phyloP scores from a whole-genome alignment of 2,113 vertebrate genomes.

The Galeopterus variegatus region DNA sequence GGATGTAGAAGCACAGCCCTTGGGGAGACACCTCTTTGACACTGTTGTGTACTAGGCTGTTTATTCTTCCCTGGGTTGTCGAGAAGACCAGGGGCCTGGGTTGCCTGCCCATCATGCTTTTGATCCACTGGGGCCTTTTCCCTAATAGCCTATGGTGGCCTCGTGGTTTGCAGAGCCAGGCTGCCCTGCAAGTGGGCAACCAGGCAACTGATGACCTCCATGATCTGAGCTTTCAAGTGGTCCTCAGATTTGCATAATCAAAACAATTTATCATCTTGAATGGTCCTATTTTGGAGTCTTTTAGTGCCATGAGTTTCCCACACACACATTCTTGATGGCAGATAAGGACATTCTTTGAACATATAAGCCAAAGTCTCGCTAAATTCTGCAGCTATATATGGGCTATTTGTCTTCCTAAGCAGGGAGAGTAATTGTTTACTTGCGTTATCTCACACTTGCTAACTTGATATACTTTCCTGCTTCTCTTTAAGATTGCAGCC shows the following conservation, averaged over 20 bases:
- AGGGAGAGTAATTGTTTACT: conserved; percentile 56
- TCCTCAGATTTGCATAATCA: background rate
- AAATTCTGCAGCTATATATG: conserved; percentile 65
- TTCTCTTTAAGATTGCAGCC: conserved; percentile 7
- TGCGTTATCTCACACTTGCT: conserved; percentile 33
- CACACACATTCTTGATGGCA: conserved; percentile 63
- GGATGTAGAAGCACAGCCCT: background rate
- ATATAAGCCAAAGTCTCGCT: conserved; percentile 53
- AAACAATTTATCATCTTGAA: conserved; percentile 40
- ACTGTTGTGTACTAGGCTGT: too few relatives aligned
- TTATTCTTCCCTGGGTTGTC: too few relatives aligned
- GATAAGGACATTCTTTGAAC: conserved; percentile 70
- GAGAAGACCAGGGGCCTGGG: background rate
- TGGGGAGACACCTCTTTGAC: background rate
- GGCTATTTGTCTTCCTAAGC: conserved; percentile 68
- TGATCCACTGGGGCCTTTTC: background rate
- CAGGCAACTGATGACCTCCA: background rate
- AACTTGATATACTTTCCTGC: conserved; percentile 46
- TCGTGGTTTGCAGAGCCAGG: background rate
- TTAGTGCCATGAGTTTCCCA: conserved; percentile 66
- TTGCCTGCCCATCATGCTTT: background rate
- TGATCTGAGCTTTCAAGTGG: background rate
- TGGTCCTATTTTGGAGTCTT: conserved; percentile 67
- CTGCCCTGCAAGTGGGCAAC: background rate
- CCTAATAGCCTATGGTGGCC: background rate